These are phyloP conservation scores for Xestia rhomboidea DNA, from an alignment of 2,888 invertebrate genomes.

Conservation along the genomic window DNA sequence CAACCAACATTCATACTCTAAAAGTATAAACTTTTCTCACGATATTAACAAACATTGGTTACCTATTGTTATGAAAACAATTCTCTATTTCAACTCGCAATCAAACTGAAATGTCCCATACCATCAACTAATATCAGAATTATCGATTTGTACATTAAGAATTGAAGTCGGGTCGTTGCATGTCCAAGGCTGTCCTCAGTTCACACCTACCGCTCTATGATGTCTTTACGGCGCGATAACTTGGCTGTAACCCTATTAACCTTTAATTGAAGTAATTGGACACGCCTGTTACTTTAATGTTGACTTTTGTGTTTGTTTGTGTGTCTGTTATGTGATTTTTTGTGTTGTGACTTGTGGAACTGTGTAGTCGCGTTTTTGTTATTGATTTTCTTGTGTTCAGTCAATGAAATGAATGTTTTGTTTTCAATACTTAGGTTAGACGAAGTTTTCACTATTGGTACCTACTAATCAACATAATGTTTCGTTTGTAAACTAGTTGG, in stretches of 20 bases:
- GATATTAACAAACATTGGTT: not conserved
- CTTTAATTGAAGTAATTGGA: conserved; percentile 62
- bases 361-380: not conserved
- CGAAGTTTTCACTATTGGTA: not conserved
- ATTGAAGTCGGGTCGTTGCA: conserved; percentile 54
- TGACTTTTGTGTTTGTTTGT: conserved; percentile 27
- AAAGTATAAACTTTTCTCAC: not conserved
- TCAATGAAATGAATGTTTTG: not conserved
- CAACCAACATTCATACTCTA: not conserved
- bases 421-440: not conserved
- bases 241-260: conserved; percentile 59
- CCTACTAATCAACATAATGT: not conserved
- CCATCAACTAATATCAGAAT: conserved; percentile 13
- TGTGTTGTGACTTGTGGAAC: conserved; percentile 3
- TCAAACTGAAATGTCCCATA: conserved; percentile 9
- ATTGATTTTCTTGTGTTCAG: conserved; percentile 4
- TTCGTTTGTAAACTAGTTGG: not conserved
- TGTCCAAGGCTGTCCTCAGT: conserved; percentile 56
- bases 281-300: conserved; percentile 41
- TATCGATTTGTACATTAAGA: conserved; percentile 53
- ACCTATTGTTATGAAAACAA: not conserved
- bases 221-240: conserved; percentile 55
- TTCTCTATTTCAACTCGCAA: not conserved
- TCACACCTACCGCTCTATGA: conserved; percentile 36
- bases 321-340: not conserved